Evolutionary conservation across 1,140 invertebrate species (phyloP).

Genomic region (Parasteatoda tepidariorum): DNA sequence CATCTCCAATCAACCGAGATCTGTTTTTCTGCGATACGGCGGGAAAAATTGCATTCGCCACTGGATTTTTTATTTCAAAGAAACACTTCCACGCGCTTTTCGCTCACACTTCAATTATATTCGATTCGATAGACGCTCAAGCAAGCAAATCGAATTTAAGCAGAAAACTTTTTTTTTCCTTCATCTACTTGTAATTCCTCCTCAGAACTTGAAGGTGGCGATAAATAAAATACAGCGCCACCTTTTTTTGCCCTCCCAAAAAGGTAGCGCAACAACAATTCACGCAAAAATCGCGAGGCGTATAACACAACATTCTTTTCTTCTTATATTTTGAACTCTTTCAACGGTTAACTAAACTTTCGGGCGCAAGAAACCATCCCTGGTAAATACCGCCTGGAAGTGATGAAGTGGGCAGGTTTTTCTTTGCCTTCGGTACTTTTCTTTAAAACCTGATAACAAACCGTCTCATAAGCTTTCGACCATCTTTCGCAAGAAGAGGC

Average conservation of each 20-base stretch:
- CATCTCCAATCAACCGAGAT: background rate
- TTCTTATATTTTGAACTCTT: background rate
- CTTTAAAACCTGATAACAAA: background rate
- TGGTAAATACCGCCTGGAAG: background rate
- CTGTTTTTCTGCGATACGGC: background rate
- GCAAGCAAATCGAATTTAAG: background rate
- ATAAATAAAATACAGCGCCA: background rate
- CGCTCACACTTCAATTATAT: background rate
- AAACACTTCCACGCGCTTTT: background rate
- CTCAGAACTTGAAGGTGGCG: background rate
- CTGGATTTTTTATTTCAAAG: background rate
- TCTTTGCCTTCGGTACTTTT: background rate
- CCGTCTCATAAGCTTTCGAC: background rate
- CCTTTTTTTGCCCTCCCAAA: background rate
- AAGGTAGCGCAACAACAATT: background rate
- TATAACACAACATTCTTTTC: background rate
- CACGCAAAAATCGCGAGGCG: background rate
- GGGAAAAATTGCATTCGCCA: background rate
- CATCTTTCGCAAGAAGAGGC: background rate
- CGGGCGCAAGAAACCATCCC: no score
- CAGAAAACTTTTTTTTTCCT: background rate
- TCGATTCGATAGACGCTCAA: background rate
- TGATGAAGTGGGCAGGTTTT: conserved; percentile 11
- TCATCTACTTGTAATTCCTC: no score
- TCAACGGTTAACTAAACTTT: background rate